Base-by-base conservation (phyloP, 2,888 invertebrate genomes). In the Auanema freiburgensis region DNA sequence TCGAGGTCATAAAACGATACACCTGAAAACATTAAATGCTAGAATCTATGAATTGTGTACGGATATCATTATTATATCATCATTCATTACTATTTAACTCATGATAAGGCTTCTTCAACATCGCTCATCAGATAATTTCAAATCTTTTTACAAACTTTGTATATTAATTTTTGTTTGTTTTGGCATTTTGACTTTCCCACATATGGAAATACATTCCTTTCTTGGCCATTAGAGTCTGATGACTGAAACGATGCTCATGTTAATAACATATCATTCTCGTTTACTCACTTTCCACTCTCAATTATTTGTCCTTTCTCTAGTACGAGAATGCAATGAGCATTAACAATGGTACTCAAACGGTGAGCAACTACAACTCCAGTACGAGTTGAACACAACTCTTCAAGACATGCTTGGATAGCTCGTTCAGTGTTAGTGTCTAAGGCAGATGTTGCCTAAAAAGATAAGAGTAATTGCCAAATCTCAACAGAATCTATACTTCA, bases 351-450 rank as follows among this genome's bases (percentile, higher is more conserved):
- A 0, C 95, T 95, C 53, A 97, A 79, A 10, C 87, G 89, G 86
- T 97, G 96, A 0, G 97, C 96, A 42, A 97, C 91, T 59, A 76
- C 91, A 10, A 97, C 88, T 0, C 94, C 94, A 0, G 96, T 96
- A 60, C 92, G 89, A 84, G 93, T 91, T 0, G 88, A 87, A 84
- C 92, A 92, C 24, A 93, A 90, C 66, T 88, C 87, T 56, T 74
- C 71, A 40, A 78, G 61, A 46, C 75, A 76, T 21, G 60, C 59
- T 86, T 91, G 91, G 81, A 92, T 92, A 84, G 91, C 90, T 59
- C 94, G 88, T 84, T 97, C 97, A 0, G 96, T 95, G 80, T 93
- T 90, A 0, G 96, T 96, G 84, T 97, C 96, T 42, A 97, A 87
- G 0, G 96, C 94, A 59, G 93, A 94, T 0, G 86, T 86, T 1